These are phyloP conservation scores for Pangasianodon hypophthalmus DNA, from an alignment of 2,113 vertebrate species.

Conservation along the genomic window DNA sequence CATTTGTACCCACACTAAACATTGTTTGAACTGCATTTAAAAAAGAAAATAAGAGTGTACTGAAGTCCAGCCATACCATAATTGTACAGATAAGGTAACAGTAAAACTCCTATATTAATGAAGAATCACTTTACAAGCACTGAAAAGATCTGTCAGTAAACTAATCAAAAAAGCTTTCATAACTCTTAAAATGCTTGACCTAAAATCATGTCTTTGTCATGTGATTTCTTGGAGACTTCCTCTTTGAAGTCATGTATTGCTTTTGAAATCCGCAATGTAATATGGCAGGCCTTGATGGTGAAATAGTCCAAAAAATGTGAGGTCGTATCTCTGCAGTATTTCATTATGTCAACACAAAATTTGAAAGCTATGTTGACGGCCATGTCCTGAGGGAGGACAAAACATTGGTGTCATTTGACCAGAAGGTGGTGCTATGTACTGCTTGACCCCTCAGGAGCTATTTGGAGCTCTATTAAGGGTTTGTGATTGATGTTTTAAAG, in stretches of 20 bases:
- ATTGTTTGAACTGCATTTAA: neutral
- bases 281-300: neutral
- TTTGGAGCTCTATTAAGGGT: neutral
- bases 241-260: neutral
- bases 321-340: neutral
- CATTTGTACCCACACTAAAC: neutral
- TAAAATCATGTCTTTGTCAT: neutral
- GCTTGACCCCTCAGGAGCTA: neutral
- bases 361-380: neutral
- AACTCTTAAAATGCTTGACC: neutral
- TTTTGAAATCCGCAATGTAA: neutral
- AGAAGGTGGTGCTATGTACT: neutral
- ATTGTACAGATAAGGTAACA: neutral
- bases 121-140: neutral
- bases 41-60: neutral
- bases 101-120: neutral
- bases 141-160: neutral
- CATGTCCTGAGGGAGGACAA: too few species aligned
- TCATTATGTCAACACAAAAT: too few species aligned
- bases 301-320: neutral
- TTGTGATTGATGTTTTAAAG: neutral
- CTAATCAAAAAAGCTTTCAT: neutral
- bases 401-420: neutral
- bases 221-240: neutral
- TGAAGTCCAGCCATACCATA: neutral